These are phyloP conservation scores for Triplophysa yarkandensis DNA, from an alignment of 2,797 vertebrate species.

Conservation along the genomic window DNA sequence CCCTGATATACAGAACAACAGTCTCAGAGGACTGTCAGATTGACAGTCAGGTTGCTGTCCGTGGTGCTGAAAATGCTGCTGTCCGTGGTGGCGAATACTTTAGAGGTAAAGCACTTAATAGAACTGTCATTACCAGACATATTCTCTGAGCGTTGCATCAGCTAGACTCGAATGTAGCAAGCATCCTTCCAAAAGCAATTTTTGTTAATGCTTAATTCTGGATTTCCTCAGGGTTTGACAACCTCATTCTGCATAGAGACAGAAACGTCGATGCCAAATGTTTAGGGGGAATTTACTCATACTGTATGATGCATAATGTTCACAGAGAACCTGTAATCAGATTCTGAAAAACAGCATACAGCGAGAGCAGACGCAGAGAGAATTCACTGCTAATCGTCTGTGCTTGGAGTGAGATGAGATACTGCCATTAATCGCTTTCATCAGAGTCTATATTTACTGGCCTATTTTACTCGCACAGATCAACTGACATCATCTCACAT, in stretches of 20 bases:
- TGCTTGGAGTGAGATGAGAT: neutral
- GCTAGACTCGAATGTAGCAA: constrained; percentile 3
- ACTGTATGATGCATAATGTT: neutral
- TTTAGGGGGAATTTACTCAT: neutral
- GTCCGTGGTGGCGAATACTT: constrained; percentile 18
- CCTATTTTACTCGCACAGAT: constrained; percentile 20
- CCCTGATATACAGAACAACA: neutral
- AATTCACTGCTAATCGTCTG: neutral
- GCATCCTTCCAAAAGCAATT: neutral
- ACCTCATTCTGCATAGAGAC: neutral
- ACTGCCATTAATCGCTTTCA: neutral
- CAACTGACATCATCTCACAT: constrained; percentile 18
- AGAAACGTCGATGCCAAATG: neutral
- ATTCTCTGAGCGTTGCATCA: neutral
- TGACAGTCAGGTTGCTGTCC: neutral
- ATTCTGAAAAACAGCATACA: neutral
- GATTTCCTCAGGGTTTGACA: constrained; percentile 24
- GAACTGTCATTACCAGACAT: neutral
- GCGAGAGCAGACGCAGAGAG: neutral
- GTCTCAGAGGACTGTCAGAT: neutral
- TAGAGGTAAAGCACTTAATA: neutral
- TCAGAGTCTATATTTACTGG: neutral
- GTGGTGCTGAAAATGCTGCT: neutral
- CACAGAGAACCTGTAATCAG: constrained; percentile 13
- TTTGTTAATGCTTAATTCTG: constrained; percentile 7